Evolutionary conservation across 2,888 invertebrate genomes (phyloP), one percentile per base, ranked within the genome.

Genomic region (Melanotus villosus): DNA sequence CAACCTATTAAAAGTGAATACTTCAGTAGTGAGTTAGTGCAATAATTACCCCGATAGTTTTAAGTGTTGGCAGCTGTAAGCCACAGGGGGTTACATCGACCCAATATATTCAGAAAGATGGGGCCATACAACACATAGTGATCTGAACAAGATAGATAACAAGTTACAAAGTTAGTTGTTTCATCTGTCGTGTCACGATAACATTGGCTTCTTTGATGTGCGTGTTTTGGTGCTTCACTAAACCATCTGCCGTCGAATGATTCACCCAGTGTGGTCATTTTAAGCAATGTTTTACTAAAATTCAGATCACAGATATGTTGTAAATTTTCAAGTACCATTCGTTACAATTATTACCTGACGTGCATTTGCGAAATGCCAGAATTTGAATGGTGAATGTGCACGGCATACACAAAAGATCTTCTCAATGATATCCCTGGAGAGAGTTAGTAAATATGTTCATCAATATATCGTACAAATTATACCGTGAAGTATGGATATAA

Each of bases 201-300:
- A 54, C 71, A 38, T 70, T 70, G 70, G 67, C 69, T 69, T 68
- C 68, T 68, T 68, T 66, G 76, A 71, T 73, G 75, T 75, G 78
- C 74, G 70, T 73, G 70, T 62, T 65, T n/a, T 66, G 67, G 70
- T 75, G 76, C 77, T 77, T 76, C 77, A 77, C 79, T 77, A 32
- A 14, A 18, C 52, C 52, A 71, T 59, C 65, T 68, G 68, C 68
- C 58, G 54, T 45, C 26, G 62, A 72, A 80, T 82, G 82, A 82
- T 81, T 82, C 82, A 82, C 78, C 80, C 79, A 76, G 73, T 76
- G 76, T 78, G 79, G 78, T 79, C 78, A 80, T 80, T 80, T 5
- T 80, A 79, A 77, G 78, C 79, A 79, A 77, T 77, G 21, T 60
- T 43, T 60, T 54, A 30, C 2, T 21, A 32, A 52, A 41, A 9